Evolutionary conservation across 2,113 vertebrate genomes (phyloP).

Genomic region (Burhinus bistriatus): DNA sequence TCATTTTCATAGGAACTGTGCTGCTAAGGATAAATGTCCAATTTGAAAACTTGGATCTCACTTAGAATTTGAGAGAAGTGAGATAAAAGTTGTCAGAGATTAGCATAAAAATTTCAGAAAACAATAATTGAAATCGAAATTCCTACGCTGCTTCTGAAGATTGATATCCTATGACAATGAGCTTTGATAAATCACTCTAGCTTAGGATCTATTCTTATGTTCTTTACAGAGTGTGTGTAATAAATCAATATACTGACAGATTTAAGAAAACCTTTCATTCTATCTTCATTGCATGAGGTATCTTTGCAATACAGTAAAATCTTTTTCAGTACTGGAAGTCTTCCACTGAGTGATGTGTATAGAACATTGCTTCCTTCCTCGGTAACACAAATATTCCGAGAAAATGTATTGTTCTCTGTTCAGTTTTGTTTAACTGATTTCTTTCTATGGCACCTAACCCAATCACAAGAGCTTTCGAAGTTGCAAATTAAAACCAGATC

Average conservation of each 20-base stretch:
- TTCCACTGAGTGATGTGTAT: conserved; percentile 10
- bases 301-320: background rate
- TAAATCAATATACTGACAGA: conserved; percentile 45
- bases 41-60: background rate
- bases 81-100: conserved; percentile 13
- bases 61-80: background rate
- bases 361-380: background rate
- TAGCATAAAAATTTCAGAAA: conserved; percentile 27
- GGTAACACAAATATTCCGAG: conserved; percentile 10
- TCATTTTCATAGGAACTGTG: background rate
- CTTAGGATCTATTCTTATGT: conserved; percentile 26
- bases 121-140: conserved; percentile 35
- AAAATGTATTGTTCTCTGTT: background rate
- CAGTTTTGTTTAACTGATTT: conserved; percentile 32
- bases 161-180: conserved; percentile 39
- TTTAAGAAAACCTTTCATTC: conserved; percentile 56
- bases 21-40: background rate
- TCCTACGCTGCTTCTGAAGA: conserved; percentile 23
- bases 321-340: background rate
- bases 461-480: background rate
- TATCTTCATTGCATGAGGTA: conserved; percentile 29
- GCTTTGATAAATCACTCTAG: background rate
- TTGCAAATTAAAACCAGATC: background rate
- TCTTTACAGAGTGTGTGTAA: background rate
- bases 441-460: background rate